Evolutionary conservation across 2,113 vertebrate species (phyloP), one percentile per base, ranked within the genome.

Genomic region (Gallinago paraguaiae): DNA sequence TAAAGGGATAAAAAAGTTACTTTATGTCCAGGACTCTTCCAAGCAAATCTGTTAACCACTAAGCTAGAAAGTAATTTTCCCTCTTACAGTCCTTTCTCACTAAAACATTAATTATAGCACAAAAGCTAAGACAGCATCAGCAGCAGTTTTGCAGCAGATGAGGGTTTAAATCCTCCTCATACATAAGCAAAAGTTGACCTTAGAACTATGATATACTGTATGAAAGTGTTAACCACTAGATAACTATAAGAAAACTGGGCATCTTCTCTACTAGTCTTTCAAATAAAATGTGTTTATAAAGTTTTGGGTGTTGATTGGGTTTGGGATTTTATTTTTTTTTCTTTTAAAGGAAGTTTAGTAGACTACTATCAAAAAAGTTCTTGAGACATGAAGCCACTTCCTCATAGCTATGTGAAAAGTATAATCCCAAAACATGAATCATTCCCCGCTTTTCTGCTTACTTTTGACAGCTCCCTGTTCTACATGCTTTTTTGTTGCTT

Each of bases 1-100:
- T 39, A 39, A 88, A 85, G 48, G 78, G 61, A 96, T 85, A 68
- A 96, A 96, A 72, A 89, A 87, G 35, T 79, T 56, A 51, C 84
- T 94, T 94, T 68, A 87, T 82, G 75, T 76, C 20, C 33, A 79
- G 57, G 50, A 79, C 30, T 61, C 61, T 93, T 92, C 61, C 65
- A 85, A 93, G 67, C 33, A 76, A 88, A 48, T 72, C 69, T 75
- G 70, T 81, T 94, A 96, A 82, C 53, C 15, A 9, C 57, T 88
- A 82, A 76, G 6, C 27, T 69, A 85, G 74, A 82, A 95, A 90
- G 57, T 68, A 5, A 41, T 79, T 90, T 91, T 85, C 61, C 23
- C 53, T 92, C 65, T 76, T 76, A 56, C 4, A 1, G 11, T 76
- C 25, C 75, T 56, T 89, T 7, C 60, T 89, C 78, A 88, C 72